Conservation (phyloP, 2,113 vertebrate genomes). For the Nyctibius bracteatus region DNA sequence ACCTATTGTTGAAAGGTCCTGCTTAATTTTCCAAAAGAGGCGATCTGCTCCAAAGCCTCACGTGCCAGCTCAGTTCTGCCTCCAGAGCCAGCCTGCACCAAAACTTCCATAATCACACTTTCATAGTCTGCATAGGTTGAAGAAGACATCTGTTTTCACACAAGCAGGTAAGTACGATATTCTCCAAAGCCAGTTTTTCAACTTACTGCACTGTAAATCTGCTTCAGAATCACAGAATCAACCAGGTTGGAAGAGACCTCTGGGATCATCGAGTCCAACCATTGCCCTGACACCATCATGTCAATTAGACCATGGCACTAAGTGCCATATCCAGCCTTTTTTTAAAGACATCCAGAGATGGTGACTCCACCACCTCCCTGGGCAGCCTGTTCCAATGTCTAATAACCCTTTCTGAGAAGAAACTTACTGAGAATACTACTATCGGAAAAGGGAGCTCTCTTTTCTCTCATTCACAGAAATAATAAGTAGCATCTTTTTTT, state of each 20-base stretch:
- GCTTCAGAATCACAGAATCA: too few relatives aligned
- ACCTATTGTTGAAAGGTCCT: not conserved
- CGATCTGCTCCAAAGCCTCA: not conserved
- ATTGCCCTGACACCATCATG: too few relatives aligned
- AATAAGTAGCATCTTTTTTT: not conserved
- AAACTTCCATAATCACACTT: not conserved
- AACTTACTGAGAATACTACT: not conserved
- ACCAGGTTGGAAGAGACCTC: too few relatives aligned
- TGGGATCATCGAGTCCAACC: too few relatives aligned
- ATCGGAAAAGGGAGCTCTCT: not conserved
- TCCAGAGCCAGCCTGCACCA: not conserved
- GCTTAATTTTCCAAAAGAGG: not conserved
- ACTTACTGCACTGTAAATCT: not conserved
- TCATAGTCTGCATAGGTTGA: rapidly evolving
- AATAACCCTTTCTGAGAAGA: too few relatives aligned
- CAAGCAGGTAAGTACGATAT: not conserved
- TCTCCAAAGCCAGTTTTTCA: not conserved
- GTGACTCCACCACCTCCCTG: too few relatives aligned
- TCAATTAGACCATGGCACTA: too few relatives aligned
- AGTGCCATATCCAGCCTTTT: too few relatives aligned
- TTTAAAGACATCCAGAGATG: too few relatives aligned
- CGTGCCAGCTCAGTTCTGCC: not conserved
- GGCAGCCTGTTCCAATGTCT: too few relatives aligned
- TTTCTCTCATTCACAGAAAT: not conserved
- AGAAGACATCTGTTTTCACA: not conserved